Conservation (phyloP, 2,797 vertebrate genomes). For the Pangasius djambal region DNA sequence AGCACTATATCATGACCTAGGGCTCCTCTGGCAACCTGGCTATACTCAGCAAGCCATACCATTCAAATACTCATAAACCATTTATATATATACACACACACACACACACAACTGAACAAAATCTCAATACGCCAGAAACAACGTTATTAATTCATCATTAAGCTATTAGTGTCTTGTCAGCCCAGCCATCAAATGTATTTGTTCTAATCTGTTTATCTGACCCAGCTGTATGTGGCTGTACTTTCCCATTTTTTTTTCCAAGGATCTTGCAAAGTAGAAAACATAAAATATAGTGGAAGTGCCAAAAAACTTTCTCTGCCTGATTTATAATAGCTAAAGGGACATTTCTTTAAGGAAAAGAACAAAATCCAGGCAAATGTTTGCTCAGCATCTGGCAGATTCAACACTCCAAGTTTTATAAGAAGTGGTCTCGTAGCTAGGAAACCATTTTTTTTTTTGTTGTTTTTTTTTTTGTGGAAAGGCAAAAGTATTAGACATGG, state of each 20-base stretch:
- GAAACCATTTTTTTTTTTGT: neutral
- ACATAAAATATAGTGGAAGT: neutral
- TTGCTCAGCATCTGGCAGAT: slow-evolving; percentile 8
- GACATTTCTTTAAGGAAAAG: neutral
- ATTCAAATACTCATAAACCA: slow-evolving; percentile 3
- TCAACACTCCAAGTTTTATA: neutral
- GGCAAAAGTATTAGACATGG: neutral
- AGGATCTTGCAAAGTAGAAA: neutral
- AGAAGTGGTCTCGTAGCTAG: neutral
- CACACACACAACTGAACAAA: neutral
- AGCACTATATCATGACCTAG: neutral
- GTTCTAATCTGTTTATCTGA: neutral
- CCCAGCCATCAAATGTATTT: neutral
- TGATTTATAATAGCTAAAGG: neutral
- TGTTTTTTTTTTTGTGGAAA: neutral
- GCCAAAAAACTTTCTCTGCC: neutral
- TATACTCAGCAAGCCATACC: neutral
- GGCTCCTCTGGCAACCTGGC: neutral
- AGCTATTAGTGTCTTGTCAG: neutral
- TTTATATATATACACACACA: neutral
- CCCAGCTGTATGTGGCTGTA: neutral
- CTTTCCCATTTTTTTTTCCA: neutral
- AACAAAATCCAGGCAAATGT: neutral
- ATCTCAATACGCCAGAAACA: neutral
- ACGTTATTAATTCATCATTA: neutral